phyloP scores from a whole-genome alignment of 2,113 vertebrate species.

The Larimichthys crocea region DNA sequence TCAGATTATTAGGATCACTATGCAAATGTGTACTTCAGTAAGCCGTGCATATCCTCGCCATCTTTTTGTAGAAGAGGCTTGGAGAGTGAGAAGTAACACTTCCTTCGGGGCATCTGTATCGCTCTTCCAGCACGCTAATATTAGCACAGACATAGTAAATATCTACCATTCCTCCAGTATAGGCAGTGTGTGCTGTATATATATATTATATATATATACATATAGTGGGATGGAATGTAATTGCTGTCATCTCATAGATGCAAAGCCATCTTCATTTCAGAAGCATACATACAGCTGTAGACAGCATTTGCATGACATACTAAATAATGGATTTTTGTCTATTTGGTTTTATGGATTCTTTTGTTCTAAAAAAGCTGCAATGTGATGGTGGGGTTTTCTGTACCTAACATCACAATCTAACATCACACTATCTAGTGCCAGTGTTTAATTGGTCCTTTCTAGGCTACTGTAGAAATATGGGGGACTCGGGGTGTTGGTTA shows the following conservation, averaged over 20 bases:
- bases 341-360: neutral
- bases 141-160: slow-evolving; percentile 49
- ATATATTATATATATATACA: neutral
- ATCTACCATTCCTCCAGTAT: slow-evolving; percentile 13
- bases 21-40: slow-evolving; percentile 70
- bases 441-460: too few species aligned
- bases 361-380: neutral
- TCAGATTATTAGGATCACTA: slow-evolving; percentile 78
- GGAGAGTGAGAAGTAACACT: slow-evolving; percentile 57
- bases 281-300: neutral
- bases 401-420: neutral
- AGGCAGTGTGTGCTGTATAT: neutral
- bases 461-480: too few species aligned
- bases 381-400: neutral
- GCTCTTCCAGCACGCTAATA: slow-evolving; percentile 47
- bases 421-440: too few species aligned
- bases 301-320: neutral
- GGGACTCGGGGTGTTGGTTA: too few species aligned
- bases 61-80: slow-evolving; percentile 58
- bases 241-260: slow-evolving; percentile 13
- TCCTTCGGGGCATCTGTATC: slow-evolving; percentile 65
- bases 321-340: neutral
- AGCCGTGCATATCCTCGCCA: slow-evolving; percentile 52
- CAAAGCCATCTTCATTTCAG: neutral
- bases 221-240: slow-evolving; percentile 21